These are phyloP conservation scores for Engraulis encrasicolus DNA, from an alignment of 2,113 vertebrate species.

Conservation along the genomic window DNA sequence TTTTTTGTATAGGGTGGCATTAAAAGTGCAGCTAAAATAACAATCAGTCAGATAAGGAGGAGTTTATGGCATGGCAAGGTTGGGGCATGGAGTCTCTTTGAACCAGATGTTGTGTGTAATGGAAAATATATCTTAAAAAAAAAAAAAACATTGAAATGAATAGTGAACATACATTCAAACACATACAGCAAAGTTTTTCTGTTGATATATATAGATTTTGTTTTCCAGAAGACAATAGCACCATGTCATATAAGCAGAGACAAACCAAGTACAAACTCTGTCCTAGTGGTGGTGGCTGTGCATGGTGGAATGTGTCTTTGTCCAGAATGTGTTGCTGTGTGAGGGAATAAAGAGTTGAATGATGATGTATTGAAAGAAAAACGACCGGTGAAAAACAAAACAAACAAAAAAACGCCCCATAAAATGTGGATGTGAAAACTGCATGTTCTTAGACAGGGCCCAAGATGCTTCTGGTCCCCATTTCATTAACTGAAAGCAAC, in stretches of 20 bases:
- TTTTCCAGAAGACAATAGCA: conserved; percentile 67
- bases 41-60: neutral
- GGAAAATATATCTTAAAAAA: conserved; percentile 64
- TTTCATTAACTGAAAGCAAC: neutral
- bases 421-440: neutral
- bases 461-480: neutral
- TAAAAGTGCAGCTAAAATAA: neutral
- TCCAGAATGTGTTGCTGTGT: neutral
- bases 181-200: conserved; percentile 65
- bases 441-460: neutral
- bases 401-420: too few species aligned
- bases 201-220: conserved; percentile 60
- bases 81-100: too few species aligned
- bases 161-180: conserved; percentile 73
- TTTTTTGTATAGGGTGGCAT: neutral
- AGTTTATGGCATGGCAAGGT: conserved; percentile 1
- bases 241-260: conserved; percentile 63
- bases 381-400: neutral
- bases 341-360: conserved; percentile 26
- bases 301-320: neutral
- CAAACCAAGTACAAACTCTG: conserved; percentile 41
- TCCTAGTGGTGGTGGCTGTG: neutral
- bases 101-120: conserved; percentile 42
- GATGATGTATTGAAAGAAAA: neutral
- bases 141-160: conserved; percentile 68